Percentiles rank a stretch among this genome's conserved stretches.
These are phyloP conservation scores for Philhelius pedissequus DNA, from an alignment of 2,888 invertebrate genomes.

Conservation along the genomic window DNA sequence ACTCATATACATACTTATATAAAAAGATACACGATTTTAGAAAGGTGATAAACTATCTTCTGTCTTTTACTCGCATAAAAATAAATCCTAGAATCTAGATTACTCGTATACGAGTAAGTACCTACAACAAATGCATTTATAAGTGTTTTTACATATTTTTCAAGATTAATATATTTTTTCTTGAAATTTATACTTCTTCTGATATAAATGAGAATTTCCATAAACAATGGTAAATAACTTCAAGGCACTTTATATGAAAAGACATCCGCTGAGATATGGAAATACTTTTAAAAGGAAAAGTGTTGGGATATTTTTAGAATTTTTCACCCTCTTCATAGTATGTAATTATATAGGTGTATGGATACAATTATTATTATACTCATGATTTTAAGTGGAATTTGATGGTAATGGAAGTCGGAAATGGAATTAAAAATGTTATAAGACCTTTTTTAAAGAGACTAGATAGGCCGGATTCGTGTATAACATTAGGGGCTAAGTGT, in stretches of 20 bases:
- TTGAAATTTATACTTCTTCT: background rate
- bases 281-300: constrained; percentile 19
- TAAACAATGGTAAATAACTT: background rate
- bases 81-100: too few species aligned
- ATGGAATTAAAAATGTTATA: constrained; percentile 22
- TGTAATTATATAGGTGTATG: background rate
- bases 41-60: background rate
- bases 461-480: too few species aligned
- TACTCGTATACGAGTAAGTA: too few species aligned
- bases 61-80: too few species aligned
- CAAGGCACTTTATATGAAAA: background rate
- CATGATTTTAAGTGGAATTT: constrained; percentile 51
- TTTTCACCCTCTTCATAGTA: background rate
- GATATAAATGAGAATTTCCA: constrained; percentile 11
- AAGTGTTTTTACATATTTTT: constrained; percentile 18
- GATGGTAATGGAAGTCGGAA: constrained; percentile 38
- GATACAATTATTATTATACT: constrained; percentile 44
- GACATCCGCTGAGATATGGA: background rate
- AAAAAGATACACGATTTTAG: background rate
- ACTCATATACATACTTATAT: background rate
- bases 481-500: background rate
- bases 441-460: background rate
- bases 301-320: constrained; percentile 29
- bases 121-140: too few species aligned
- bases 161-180: constrained; percentile 12